These are phyloP conservation scores for Magallana gigas DNA, from an alignment of 1,140 invertebrate genomes.

Conservation along the genomic window DNA sequence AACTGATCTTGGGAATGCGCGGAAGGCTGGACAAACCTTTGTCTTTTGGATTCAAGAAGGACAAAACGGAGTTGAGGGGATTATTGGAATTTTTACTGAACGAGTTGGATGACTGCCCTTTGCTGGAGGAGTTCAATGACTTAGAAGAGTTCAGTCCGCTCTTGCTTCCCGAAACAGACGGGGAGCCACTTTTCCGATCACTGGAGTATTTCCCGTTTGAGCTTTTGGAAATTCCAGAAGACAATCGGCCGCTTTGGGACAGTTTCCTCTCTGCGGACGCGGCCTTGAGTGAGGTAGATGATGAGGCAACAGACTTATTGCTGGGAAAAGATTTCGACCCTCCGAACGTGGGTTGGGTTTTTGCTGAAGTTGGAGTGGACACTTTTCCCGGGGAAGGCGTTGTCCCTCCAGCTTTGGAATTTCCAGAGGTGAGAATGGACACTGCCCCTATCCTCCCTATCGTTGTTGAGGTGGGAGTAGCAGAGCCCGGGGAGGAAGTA, in stretches of 20 bases:
- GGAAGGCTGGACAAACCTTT: constrained; percentile 72
- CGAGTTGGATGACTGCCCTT: constrained; percentile 58
- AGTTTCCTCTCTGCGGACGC: constrained; percentile 35
- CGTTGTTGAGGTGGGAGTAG: constrained; percentile 71
- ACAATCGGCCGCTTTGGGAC: constrained; percentile 47
- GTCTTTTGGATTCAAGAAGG: constrained; percentile 70
- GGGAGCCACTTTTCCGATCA: constrained; percentile 50
- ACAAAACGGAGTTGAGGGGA: constrained; percentile 61
- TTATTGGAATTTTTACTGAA: constrained; percentile 42
- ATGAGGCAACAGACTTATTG: constrained; percentile 40
- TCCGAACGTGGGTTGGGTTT: constrained; percentile 35
- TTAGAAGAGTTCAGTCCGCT: constrained; percentile 59
- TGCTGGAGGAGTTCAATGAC: constrained; percentile 64
- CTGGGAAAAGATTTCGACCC: constrained; percentile 48
- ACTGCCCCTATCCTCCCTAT: constrained; percentile 65
- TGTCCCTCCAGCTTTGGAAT: constrained; percentile 24
- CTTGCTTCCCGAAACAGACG: constrained; percentile 55
- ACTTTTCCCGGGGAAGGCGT: constrained; percentile 45
- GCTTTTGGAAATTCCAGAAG: constrained; percentile 31
- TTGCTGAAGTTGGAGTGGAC: constrained; percentile 50
- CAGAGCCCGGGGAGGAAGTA: constrained; percentile 72
- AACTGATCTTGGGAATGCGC: constrained; percentile 67
- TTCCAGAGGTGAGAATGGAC: constrained; percentile 61
- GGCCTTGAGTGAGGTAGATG: constrained; percentile 43
- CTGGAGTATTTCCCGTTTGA: constrained; percentile 42